Evolutionary conservation across 2,888 invertebrate species (phyloP).

Genomic region (Deilephila elpenor): DNA sequence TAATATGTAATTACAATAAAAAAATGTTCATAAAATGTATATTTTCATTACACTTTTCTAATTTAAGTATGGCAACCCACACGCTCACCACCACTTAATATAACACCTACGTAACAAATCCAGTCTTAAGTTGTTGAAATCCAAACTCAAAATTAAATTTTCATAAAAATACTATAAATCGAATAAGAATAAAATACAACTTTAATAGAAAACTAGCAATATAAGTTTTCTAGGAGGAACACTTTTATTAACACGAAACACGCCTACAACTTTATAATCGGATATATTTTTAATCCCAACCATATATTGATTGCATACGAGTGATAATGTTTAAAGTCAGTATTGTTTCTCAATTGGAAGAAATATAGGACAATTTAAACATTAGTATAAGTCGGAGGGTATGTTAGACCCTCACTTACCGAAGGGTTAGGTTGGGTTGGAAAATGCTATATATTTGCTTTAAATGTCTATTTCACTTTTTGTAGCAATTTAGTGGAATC

Average conservation of each 20-base stretch:
- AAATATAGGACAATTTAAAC: constrained; percentile 34
- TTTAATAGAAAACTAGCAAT: constrained; percentile 21
- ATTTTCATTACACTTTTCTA: too few relatives aligned
- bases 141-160: constrained; percentile 31
- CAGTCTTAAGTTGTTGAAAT: constrained; percentile 48
- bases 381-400: constrained; percentile 17
- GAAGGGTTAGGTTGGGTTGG: neutral
- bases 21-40: too few relatives aligned
- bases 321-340: constrained; percentile 33
- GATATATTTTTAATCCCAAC: neutral
- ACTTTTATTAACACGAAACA: constrained; percentile 25
- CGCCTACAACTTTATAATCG: constrained; percentile 4
- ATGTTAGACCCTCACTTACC: constrained; percentile 3
- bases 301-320: constrained; percentile 16
- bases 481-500: too few relatives aligned
- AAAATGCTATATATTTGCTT: neutral
- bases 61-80: constrained; percentile 13
- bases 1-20: too few relatives aligned
- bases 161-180: neutral
- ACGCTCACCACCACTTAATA: constrained; percentile 34
- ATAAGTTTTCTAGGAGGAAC: constrained; percentile 29
- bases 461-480: too few relatives aligned
- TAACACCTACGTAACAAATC: constrained; percentile 53
- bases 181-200: constrained; percentile 31
- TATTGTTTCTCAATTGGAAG: constrained; percentile 33